Evolutionary conservation across 1,140 invertebrate species (phyloP).

Genomic region (Apis laboriosa): DNA sequence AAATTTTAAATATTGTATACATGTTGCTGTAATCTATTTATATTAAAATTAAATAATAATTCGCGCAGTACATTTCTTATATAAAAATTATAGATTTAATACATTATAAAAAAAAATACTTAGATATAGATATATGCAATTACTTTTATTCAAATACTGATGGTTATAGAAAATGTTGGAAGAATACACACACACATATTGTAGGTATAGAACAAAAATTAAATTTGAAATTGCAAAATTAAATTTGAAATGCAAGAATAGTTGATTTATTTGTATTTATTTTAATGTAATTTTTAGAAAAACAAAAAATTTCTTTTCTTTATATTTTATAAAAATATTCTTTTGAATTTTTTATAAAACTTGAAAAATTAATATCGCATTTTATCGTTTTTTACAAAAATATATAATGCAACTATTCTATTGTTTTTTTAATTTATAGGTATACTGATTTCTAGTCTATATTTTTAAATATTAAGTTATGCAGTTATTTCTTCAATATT

Average conservation of each 20-base stretch:
- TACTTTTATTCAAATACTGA: constrained; percentile 20
- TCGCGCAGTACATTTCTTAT: constrained; percentile 31
- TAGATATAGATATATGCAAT: constrained; percentile 26
- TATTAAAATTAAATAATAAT: constrained; percentile 34
- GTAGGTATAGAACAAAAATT: constrained; percentile 19
- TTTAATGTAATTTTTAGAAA: constrained; percentile 9
- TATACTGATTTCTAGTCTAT: constrained; percentile 51
- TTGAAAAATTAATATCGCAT: constrained; percentile 11
- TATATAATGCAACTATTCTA: constrained; percentile 22
- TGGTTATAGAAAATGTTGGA: constrained; percentile 23
- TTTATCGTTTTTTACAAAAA: constrained; percentile 30
- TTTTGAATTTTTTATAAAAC: constrained; percentile 9
- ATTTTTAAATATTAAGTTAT: constrained; percentile 36
- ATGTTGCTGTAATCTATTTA: constrained; percentile 45
- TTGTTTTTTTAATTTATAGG: constrained; percentile 35
- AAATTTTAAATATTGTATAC: constrained; percentile 52
- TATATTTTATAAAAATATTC: constrained; percentile 30
- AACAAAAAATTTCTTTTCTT: neutral
- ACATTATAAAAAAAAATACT: constrained; percentile 18
- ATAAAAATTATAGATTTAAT: constrained; percentile 37
- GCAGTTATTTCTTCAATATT: constrained; percentile 36
- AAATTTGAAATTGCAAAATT: constrained; percentile 19
- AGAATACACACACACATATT: neutral
- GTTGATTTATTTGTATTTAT: constrained; percentile 12
- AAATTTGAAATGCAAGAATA: constrained; percentile 15